phyloP scores from a whole-genome alignment of 1,140 invertebrate species.

The Mizuhopecten yessoensis region DNA sequence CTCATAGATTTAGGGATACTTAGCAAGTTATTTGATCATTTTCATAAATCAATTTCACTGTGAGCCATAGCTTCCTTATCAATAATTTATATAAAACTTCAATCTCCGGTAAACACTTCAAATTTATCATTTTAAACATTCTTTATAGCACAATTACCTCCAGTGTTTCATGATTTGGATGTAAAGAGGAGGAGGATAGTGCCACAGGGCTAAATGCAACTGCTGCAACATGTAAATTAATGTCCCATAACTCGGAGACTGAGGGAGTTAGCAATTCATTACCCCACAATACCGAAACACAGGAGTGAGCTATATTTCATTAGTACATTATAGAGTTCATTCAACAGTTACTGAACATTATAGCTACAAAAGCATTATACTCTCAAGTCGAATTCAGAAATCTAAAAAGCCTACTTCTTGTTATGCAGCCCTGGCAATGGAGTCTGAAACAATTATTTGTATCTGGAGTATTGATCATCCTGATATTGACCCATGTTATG shows the following conservation, averaged over 20 bases:
- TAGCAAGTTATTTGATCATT: background rate
- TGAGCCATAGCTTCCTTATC: background rate
- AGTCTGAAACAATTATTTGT: background rate
- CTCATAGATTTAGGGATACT: background rate
- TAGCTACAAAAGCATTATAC: no score
- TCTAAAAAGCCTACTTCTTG: no score
- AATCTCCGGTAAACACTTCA: background rate
- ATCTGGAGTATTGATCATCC: background rate
- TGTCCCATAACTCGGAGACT: background rate
- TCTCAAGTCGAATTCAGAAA: no score
- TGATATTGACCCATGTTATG: slow-evolving; percentile 26
- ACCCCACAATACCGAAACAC: background rate
- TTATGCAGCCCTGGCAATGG: no score
- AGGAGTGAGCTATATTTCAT: no score
- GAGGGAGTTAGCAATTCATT: background rate
- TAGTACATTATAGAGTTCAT: no score
- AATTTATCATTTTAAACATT: background rate
- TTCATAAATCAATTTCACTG: slow-evolving; percentile 16
- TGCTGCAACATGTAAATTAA: background rate
- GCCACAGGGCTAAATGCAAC: background rate
- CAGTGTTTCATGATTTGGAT: slow-evolving; percentile 3
- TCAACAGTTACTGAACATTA: no score
- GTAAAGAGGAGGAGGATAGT: background rate
- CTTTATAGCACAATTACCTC: background rate
- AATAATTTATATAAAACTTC: slow-evolving; percentile 36